Base-by-base conservation (phyloP, 2,113 vertebrate genomes). In the Anolis sagrei region DNA sequence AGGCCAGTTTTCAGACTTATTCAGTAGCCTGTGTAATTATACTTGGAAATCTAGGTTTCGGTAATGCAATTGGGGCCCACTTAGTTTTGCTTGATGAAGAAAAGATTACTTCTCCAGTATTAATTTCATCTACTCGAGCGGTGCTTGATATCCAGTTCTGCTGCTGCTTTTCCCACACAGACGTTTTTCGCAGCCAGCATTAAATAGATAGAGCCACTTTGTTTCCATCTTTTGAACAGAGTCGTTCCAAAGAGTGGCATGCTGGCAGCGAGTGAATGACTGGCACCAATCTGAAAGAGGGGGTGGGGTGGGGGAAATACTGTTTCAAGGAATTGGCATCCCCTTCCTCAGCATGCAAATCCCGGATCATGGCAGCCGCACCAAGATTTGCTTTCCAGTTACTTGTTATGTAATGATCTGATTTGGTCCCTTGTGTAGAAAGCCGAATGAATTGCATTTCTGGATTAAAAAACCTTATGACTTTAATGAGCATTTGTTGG, bases 211-310 rank as follows among this genome's bases (percentile, higher is more conserved):
- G 88, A 89, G 62, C 80, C 44, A 49, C 78, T 82, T 83, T 62
- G 29, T 76, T 93, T 82, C 87, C 79, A 34, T 83, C 44, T 92
- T 86, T 86, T 9, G n/a, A 74, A 80, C 79, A 87, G 86, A 90
- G 88, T 79, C 0, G 0, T 76, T 93, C 83, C 85, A 75, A 89
- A 89, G 89, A 87, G 69, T 54, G 79, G 81, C 75, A 39, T 87
- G 82, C 27, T 94, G 91, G 93, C 90, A 87, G 13, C 48, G 79
- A 88, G 66, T 93, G 87, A 94, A 94, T 91, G 77, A 84, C 27
- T 94, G 94, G 93, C 91, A 89, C 61, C 84, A 85, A 8, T 44
- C 7, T 13, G 0, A 0, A 74, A 86, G 68, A 83, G 69, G 77
- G 84, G 70, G 58, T 83, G 72, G 54, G n/a, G n/a, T n/a, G n/a